Conservation (phyloP, 2,888 invertebrate species). For the Buathra laborator region DNA sequence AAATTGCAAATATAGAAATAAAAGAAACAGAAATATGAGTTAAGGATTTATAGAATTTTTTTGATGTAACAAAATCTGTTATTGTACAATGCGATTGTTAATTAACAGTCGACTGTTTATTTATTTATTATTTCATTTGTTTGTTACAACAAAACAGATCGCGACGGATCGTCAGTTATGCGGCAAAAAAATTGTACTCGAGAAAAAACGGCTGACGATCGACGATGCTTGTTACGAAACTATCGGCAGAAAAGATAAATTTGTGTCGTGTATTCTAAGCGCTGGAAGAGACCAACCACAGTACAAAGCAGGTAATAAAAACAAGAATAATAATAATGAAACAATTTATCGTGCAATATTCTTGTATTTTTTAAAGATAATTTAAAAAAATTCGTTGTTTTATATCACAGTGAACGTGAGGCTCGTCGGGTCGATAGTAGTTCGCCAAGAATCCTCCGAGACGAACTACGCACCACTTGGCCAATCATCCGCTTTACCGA, state of each 20-base stretch:
- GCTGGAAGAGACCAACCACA: conserved; percentile 57
- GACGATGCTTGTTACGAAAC: conserved; percentile 68
- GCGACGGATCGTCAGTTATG: conserved; percentile 53
- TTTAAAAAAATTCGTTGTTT: neutral
- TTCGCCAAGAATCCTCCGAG: conserved; percentile 45
- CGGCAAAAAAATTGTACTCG: conserved; percentile 68
- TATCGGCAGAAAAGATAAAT: conserved; percentile 47
- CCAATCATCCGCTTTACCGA: neutral
- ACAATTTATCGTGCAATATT: neutral
- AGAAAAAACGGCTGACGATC: conserved; percentile 67
- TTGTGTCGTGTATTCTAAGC: conserved; percentile 69
- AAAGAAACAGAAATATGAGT: conserved; percentile 25
- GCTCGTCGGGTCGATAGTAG: conserved; percentile 60
- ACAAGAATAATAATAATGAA: neutral
- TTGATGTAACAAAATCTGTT: too few species aligned
- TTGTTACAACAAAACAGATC: conserved; percentile 14
- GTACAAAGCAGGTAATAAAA: conserved; percentile 71
- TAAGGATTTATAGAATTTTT: neutral
- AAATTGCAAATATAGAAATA: too few species aligned
- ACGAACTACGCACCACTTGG: neutral
- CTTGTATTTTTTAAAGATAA: neutral
- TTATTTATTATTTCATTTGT: conserved; percentile 11
- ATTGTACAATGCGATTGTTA: too few species aligned
- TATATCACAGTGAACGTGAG: conserved; percentile 64
- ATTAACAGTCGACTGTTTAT: neutral